These are phyloP conservation scores for Spisula subtruncata DNA, from an alignment of 2,888 invertebrate species.

Conservation along the genomic window DNA sequence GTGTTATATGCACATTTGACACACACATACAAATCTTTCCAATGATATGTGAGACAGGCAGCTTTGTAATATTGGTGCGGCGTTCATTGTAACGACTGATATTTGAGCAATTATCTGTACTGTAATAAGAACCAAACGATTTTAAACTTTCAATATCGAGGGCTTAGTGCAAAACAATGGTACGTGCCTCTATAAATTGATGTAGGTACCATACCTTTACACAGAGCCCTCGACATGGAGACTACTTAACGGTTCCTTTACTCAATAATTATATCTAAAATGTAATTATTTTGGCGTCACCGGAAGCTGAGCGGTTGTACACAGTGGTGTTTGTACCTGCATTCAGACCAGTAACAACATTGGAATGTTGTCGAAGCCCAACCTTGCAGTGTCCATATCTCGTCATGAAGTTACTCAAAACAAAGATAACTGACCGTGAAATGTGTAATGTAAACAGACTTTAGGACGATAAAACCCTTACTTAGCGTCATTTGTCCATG, in stretches of 20 bases:
- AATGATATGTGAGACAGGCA: no score
- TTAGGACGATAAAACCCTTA: not conserved
- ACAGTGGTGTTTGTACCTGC: not conserved
- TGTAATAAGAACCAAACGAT: no score
- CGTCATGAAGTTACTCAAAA: conserved; percentile 17
- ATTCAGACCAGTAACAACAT: not conserved
- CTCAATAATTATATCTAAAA: no score
- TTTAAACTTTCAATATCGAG: no score
- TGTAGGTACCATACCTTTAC: no score
- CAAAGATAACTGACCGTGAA: not conserved
- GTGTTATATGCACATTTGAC: no score
- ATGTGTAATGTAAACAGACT: conserved; percentile 9
- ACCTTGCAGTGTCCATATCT: not conserved
- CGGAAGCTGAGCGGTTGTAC: not conserved
- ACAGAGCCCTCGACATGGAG: no score
- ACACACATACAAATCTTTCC: no score
- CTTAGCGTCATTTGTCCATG: no score
- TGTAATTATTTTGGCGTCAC: not conserved
- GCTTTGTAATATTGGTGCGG: not conserved
- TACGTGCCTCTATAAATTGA: no score
- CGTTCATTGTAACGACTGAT: not conserved
- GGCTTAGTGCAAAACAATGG: no score
- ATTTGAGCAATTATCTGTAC: not conserved
- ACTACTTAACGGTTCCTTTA: no score
- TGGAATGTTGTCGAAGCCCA: not conserved